Conservation (phyloP, 2,113 vertebrate species). For the Melanostigma gelatinosum region DNA sequence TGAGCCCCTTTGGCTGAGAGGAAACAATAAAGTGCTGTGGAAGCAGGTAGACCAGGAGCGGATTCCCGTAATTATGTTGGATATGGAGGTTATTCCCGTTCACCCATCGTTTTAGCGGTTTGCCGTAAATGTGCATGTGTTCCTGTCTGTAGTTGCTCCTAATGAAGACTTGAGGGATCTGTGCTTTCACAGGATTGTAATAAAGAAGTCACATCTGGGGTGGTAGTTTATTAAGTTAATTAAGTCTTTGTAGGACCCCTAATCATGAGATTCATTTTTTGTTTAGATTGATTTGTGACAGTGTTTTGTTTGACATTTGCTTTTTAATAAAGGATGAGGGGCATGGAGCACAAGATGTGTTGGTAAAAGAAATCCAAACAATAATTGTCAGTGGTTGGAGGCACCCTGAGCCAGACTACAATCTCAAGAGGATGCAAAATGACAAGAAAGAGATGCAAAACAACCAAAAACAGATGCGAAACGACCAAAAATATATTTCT, state of each 20-base stretch:
- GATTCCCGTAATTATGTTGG: slow-evolving; percentile 48
- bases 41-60: slow-evolving; percentile 44
- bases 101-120: slow-evolving; percentile 43
- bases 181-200: background rate
- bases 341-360: slow-evolving; percentile 28
- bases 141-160: slow-evolving; percentile 3
- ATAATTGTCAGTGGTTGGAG: no score
- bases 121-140: slow-evolving; percentile 25
- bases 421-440: no score
- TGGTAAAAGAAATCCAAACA: background rate
- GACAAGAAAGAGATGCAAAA: no score
- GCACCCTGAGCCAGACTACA: no score
- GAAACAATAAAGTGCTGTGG: slow-evolving; percentile 42
- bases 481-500: no score
- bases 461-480: no score
- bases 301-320: background rate
- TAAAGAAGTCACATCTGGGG: background rate
- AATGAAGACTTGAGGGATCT: background rate
- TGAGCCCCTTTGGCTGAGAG: slow-evolving; percentile 6
- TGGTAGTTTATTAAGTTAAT: background rate
- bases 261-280: background rate
- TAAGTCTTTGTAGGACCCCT: background rate
- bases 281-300: background rate
- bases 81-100: slow-evolving; percentile 42
- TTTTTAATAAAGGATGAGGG: background rate